Base-by-base conservation (phyloP, 2,888 invertebrate species). In the Drosophila mettleri region DNA sequence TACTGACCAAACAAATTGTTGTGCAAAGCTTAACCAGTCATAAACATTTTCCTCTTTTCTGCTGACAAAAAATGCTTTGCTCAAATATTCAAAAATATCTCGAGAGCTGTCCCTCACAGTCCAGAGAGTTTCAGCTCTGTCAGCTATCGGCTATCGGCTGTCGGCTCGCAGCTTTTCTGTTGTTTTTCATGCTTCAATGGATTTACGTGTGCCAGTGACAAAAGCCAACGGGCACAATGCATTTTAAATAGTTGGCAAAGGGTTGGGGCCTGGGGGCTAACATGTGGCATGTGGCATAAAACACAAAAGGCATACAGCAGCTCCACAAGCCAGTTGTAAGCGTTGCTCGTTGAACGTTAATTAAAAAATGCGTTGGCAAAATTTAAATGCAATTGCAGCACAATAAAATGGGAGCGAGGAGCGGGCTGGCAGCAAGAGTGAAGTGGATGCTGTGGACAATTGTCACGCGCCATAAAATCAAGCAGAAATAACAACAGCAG, bases 381-480 rank as follows among this genome's bases (percentile, higher is more conserved):
- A 85, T 87, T 87, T 78, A 89, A 85, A 85, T 86, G 89, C 87
- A 85, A 87, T 85, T 87, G 86, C 82, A 54, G 73, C 55, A 88
- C 89, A 87, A 89, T 81, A 78, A 88, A 81, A 57, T 65, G 54
- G 53, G 29, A n/a, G 16, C 34, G 22, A 18, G 14, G 8, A 6
- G 39, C 22, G 16, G 22, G 14, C 22, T n/a, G 22, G 14, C n/a
- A 31, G 22, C 18, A 27, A 31, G 46, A 48, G 31, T 14, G 31
- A 31, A 69, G 16, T 36, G 63, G 54, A 60, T 61, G 68, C 59
- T 67, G 63, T 69, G 79, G 48, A 85, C 89, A 88, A 85, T 85
- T 89, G 85, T 87, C 85, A 85, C 85, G 85, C 85, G 85, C 85
- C 85, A 85, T 84, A 80, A 83, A 87, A 80, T 86, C 88, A 88